A percentile compares a stretch with the other conserved stretches of the same genome.
These are phyloP conservation scores for Drosophila tsacasi DNA, from an alignment of 1,140 invertebrate species.

Conservation along the genomic window DNA sequence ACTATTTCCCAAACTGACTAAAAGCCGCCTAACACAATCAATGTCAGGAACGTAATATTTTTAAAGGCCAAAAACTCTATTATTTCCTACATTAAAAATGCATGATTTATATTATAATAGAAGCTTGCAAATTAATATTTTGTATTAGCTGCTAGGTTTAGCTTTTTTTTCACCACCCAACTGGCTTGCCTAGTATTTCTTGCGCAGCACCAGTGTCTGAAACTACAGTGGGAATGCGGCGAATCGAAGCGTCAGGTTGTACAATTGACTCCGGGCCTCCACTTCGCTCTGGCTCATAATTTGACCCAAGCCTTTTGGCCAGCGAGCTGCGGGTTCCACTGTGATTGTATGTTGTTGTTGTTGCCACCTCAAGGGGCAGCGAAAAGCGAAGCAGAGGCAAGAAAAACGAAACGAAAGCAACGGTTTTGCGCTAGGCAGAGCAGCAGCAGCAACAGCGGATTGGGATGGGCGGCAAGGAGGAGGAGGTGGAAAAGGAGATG, in stretches of 20 bases:
- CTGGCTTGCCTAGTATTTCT: neutral
- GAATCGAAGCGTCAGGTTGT: constrained; percentile 61
- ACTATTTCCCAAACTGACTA: no score
- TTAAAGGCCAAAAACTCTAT: no score
- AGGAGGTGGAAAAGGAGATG: neutral
- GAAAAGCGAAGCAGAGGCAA: constrained; percentile 35
- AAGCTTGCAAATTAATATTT: neutral
- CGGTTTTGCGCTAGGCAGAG: constrained; percentile 48
- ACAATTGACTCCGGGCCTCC: constrained; percentile 62
- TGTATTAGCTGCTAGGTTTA: no score
- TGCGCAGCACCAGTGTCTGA: constrained; percentile 17
- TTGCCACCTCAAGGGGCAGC: constrained; percentile 33
- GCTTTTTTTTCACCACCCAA: neutral
- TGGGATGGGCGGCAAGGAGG: neutral
- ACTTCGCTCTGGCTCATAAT: constrained; percentile 59
- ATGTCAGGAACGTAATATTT: no score
- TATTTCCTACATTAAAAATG: neutral
- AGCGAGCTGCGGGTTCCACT: constrained; percentile 64
- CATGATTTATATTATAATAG: neutral
- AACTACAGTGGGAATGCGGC: constrained; percentile 66
- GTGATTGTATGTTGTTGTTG: constrained; percentile 37
- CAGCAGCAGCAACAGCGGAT: neutral
- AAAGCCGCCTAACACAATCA: no score
- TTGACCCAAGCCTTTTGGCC: constrained; percentile 69
- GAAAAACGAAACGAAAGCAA: constrained; percentile 41